Conservation (phyloP, 2,113 vertebrate genomes). For the Malurus alboscapulatus region DNA sequence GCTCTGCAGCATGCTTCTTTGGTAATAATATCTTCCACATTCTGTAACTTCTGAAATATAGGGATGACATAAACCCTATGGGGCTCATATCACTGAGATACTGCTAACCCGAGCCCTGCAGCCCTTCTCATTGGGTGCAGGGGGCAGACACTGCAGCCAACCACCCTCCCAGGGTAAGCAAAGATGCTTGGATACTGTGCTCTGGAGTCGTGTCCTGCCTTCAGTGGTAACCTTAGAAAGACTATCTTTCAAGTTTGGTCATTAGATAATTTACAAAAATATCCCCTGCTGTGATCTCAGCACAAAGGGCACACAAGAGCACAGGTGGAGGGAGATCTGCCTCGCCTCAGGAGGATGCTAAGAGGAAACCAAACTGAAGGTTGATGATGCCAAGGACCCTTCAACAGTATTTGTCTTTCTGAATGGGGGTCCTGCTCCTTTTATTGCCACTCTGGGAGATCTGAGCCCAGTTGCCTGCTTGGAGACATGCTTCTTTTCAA, state of each 20-base stretch:
- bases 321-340: neutral
- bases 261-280: constrained; percentile 90
- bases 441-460: neutral
- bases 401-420: neutral
- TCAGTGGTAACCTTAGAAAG: constrained; percentile 85
- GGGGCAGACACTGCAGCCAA: constrained; percentile 66
- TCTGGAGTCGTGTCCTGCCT: constrained; percentile 72
- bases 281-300: constrained; percentile 76
- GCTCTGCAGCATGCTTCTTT: constrained; percentile 82
- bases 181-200: constrained; percentile 82
- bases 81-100: constrained; percentile 81
- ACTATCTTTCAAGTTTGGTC: constrained; percentile 81
- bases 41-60: constrained; percentile 95
- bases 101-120: constrained; percentile 68
- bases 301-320: constrained; percentile 22
- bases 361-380: neutral
- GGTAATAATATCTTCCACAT: constrained; percentile 88
- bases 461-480: neutral
- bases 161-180: constrained; percentile 70
- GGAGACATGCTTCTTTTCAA: neutral
- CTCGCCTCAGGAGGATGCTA: neutral
- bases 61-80: constrained; percentile 93
- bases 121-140: constrained; percentile 78
- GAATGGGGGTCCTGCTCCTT: neutral
- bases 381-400: neutral